Conservation (phyloP, 2,113 vertebrate genomes). For the Thalassarche chlororhynchos region DNA sequence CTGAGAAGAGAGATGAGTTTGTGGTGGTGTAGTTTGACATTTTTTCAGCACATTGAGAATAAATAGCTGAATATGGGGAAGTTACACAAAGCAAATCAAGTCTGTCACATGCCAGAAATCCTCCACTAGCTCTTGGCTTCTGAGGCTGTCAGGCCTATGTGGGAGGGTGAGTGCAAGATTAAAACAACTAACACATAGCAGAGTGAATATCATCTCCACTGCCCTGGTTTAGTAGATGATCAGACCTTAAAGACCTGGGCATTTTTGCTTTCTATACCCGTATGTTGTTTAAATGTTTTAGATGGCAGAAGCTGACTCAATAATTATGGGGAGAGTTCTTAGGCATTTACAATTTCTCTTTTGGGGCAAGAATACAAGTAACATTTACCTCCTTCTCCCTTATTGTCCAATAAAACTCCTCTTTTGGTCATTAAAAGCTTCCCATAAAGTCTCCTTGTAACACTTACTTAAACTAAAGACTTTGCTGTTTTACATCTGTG, state of each 20-base stretch:
- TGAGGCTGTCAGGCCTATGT: not conserved
- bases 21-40: not conserved
- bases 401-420: not conserved
- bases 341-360: not conserved
- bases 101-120: not conserved
- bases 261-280: not conserved
- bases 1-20: not conserved
- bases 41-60: not conserved
- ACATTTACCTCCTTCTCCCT: not conserved
- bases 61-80: not conserved
- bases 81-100: not conserved
- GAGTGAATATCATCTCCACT: not conserved
- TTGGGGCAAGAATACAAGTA: not conserved
- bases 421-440: not conserved
- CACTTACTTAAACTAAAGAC: not conserved
- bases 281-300: not conserved
- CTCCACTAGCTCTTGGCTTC: not conserved
- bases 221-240: not conserved
- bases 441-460: not conserved
- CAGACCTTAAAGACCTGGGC: not conserved
- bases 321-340: not conserved
- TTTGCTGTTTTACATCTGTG: not conserved
- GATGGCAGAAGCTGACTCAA: not conserved
- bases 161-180: not conserved
- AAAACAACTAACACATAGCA: not conserved